These are phyloP conservation scores for Megathymus violae DNA, from an alignment of 1,140 invertebrate species.

Conservation along the genomic window DNA sequence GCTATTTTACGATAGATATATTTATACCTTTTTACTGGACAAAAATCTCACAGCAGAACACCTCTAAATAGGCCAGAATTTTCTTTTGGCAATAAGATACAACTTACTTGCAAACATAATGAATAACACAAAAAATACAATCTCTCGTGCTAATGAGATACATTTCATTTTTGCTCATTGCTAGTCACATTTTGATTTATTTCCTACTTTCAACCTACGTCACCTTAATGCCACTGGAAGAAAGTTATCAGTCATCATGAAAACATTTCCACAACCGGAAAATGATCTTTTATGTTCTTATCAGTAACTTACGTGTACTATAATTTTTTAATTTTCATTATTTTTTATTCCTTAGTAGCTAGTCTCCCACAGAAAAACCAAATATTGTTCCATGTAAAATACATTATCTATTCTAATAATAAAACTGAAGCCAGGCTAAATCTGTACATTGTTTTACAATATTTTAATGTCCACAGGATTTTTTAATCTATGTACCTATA, in stretches of 20 bases:
- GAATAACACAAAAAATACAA: background rate
- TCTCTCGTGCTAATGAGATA: constrained; percentile 7
- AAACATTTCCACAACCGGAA: constrained; percentile 41
- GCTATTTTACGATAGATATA: too few species aligned
- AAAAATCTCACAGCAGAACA: background rate
- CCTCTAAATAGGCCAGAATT: background rate
- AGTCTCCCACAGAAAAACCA: too few species aligned
- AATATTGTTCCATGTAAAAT: too few species aligned
- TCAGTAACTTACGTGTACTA: constrained; percentile 26
- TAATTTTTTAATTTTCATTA: constrained; percentile 38
- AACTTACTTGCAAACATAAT: constrained; percentile 16
- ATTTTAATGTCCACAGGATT: too few species aligned
- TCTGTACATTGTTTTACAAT: too few species aligned
- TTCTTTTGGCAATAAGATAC: background rate
- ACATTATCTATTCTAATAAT: too few species aligned
- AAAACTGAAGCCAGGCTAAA: too few species aligned
- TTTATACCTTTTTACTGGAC: too few species aligned
- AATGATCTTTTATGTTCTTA: constrained; percentile 28
- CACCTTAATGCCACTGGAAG: background rate
- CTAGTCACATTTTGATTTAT: constrained; percentile 13
- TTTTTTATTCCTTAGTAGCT: constrained; percentile 48
- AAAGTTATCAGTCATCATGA: constrained; percentile 28
- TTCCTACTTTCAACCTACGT: constrained; percentile 4
- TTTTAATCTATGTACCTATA: too few species aligned
- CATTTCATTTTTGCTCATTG: constrained; percentile 24